phyloP scores from a whole-genome alignment of 2,888 invertebrate species.

The Drosophila affinis region DNA sequence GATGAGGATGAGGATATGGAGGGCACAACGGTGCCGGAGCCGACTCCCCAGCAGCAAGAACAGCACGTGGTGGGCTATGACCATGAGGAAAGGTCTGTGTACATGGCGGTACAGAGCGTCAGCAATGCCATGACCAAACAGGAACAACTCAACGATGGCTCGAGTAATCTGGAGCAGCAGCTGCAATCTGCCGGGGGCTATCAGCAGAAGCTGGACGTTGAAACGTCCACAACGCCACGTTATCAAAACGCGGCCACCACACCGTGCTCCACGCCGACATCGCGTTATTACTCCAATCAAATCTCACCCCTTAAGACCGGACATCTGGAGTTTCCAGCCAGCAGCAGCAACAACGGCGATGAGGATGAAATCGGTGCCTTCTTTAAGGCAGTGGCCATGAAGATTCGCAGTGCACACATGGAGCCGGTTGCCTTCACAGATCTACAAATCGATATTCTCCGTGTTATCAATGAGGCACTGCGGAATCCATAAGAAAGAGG shows the following conservation, averaged over 20 bases:
- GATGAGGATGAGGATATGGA: slow-evolving; percentile 44
- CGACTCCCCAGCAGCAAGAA: slow-evolving; percentile 46
- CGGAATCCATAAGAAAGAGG: slow-evolving; percentile 60
- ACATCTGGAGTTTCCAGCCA: slow-evolving; percentile 30
- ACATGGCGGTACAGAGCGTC: slow-evolving; percentile 58
- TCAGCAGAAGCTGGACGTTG: slow-evolving; percentile 56
- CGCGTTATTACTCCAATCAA: slow-evolving; percentile 40
- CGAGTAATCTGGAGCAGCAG: slow-evolving; percentile 46
- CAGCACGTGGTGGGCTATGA: slow-evolving; percentile 60
- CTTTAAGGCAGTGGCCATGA: slow-evolving; percentile 82
- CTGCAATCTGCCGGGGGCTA: slow-evolving; percentile 46
- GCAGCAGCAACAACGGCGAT: slow-evolving; percentile 46
- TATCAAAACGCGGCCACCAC: slow-evolving; percentile 43
- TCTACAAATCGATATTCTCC: slow-evolving; percentile 81
- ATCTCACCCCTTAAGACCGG: slow-evolving; percentile 31
- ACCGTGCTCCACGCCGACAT: slow-evolving; percentile 52
- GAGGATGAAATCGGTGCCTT: slow-evolving; percentile 82
- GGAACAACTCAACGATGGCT: slow-evolving; percentile 36
- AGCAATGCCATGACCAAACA: slow-evolving; percentile 40
- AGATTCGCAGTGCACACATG: slow-evolving; percentile 81
- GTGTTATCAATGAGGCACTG: slow-evolving; percentile 80
- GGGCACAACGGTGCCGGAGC: slow-evolving; percentile 41
- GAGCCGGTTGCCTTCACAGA: slow-evolving; percentile 81
- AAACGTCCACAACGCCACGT: slow-evolving; percentile 44
- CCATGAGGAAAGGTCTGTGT: slow-evolving; percentile 58